Evolutionary conservation across 2,888 invertebrate genomes (phyloP).

Genomic region (Tenodera sinensis): DNA sequence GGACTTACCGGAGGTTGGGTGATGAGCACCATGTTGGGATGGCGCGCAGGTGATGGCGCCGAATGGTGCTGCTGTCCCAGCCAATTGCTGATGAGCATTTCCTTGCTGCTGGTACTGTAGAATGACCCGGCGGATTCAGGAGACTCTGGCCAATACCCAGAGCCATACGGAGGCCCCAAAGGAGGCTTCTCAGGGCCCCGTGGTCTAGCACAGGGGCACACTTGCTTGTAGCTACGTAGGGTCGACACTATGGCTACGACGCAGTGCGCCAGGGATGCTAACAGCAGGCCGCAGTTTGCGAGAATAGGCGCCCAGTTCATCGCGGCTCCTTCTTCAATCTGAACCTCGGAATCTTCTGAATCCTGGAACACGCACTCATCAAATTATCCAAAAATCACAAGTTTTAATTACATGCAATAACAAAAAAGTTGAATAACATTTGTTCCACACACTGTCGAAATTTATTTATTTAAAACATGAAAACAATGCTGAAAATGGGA

Average conservation of each 20-base stretch:
- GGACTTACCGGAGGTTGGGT: conserved; percentile 23
- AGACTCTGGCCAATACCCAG: not conserved
- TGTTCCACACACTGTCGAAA: too few species aligned
- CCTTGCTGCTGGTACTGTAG: conserved; percentile 28
- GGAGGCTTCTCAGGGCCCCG: not conserved
- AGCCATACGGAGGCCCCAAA: not conserved
- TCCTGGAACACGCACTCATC: not conserved
- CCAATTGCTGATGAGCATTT: conserved; percentile 31
- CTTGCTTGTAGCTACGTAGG: conserved; percentile 35
- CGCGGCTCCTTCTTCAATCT: not conserved
- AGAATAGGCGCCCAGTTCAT: conserved; percentile 55
- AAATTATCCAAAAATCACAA: not conserved
- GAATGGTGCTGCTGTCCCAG: conserved; percentile 22
- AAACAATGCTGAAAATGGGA: too few species aligned
- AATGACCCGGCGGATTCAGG: conserved; percentile 13
- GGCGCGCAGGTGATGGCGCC: not conserved
- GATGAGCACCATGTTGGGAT: conserved; percentile 9
- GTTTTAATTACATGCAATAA: too few species aligned
- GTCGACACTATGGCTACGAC: conserved; percentile 44
- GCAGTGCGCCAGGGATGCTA: conserved; percentile 57
- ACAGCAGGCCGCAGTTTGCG: conserved; percentile 59
- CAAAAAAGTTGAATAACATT: too few species aligned
- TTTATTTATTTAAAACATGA: too few species aligned
- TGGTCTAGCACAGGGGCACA: conserved; percentile 31
- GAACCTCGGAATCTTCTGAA: not conserved